A percentile compares a stretch with the other conserved stretches of the same genome.
phyloP scores from a whole-genome alignment of 2,113 vertebrate species.

The Eretmochelys imbricata region DNA sequence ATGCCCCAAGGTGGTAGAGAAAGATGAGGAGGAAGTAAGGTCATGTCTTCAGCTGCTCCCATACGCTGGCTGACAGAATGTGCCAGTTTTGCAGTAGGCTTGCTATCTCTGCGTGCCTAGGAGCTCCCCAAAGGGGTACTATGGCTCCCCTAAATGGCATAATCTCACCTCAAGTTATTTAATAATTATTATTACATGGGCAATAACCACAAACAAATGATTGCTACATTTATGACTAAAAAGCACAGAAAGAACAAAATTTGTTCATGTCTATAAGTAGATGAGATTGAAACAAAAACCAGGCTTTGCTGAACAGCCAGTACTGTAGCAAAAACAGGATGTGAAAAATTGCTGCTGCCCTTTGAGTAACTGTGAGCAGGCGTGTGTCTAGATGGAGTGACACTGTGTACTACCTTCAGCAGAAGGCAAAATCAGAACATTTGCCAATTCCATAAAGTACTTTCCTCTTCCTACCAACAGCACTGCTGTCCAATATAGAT shows the following conservation, averaged over 20 bases:
- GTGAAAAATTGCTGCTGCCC: not conserved
- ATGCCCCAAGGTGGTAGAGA: accelerated
- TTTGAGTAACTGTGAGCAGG: not conserved
- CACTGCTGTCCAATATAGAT: not conserved
- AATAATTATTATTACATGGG: not conserved
- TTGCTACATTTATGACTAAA: not conserved
- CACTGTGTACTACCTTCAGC: not conserved
- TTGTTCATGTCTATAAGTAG: not conserved
- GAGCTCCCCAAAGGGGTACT: accelerated
- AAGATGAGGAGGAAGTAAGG: not conserved
- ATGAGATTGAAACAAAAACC: no score
- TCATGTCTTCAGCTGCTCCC: not conserved
- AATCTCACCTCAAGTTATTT: not conserved
- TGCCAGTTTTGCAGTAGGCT: not conserved
- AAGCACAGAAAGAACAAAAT: not conserved
- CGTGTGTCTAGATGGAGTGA: not conserved
- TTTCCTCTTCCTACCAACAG: not conserved
- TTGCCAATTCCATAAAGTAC: not conserved
- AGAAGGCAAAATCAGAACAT: not conserved
- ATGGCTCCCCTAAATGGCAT: not conserved
- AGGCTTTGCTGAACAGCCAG: not conserved
- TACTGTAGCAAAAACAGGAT: not conserved
- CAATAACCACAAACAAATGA: not conserved
- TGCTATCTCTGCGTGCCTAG: not conserved
- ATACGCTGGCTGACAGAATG: not conserved